A percentile compares a stretch with the other conserved stretches of the same genome.
Conservation (phyloP, 1,140 invertebrate genomes). For the Trinorchestia longiramus region DNA sequence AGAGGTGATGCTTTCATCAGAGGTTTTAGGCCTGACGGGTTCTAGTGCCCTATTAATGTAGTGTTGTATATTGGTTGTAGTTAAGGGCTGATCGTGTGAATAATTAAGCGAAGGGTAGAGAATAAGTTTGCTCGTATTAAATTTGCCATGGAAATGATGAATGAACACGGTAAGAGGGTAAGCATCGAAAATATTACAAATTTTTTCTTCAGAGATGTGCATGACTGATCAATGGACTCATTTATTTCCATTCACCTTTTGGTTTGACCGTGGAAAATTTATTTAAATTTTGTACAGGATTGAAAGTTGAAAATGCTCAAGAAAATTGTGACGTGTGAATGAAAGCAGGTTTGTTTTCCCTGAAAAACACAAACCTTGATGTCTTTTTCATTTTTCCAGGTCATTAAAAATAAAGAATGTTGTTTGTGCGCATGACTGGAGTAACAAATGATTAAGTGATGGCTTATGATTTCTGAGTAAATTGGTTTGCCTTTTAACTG, state of each 20-base stretch:
- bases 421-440: too few relatives aligned
- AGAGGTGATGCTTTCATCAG: constrained; percentile 24
- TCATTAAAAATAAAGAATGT: too few relatives aligned
- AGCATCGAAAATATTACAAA: background rate
- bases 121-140: background rate
- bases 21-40: constrained; percentile 37
- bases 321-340: background rate
- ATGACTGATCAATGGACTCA: background rate
- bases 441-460: too few relatives aligned
- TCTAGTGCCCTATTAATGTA: background rate
- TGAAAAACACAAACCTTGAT: too few relatives aligned
- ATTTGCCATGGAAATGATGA: background rate
- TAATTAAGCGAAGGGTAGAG: background rate
- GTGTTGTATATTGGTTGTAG: background rate
- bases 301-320: background rate
- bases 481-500: too few relatives aligned
- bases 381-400: too few relatives aligned
- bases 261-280: background rate
- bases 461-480: too few relatives aligned
- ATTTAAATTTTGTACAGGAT: background rate
- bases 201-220: background rate
- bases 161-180: background rate
- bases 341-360: too few relatives aligned
- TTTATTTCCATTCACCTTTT: background rate
- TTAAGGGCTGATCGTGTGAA: background rate